Evolutionary conservation across 1,140 invertebrate genomes (phyloP).

Genomic region (Chlorops oryzae): DNA sequence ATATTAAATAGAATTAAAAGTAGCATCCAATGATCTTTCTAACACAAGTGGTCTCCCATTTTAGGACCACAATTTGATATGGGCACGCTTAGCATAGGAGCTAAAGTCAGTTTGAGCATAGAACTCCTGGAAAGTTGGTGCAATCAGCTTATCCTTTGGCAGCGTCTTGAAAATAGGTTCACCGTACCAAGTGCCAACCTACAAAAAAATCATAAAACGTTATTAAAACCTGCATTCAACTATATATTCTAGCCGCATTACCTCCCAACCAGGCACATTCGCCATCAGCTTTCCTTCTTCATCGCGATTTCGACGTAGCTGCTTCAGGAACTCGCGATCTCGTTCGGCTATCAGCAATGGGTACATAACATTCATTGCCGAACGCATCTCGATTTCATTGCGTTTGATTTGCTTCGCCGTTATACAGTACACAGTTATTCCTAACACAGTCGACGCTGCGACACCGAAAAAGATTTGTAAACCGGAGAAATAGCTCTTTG

Average conservation of each 20-base stretch:
- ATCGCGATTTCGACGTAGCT: constrained; percentile 71
- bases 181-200: constrained; percentile 78
- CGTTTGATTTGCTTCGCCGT: constrained; percentile 51
- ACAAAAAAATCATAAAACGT: constrained; percentile 11
- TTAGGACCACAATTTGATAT: constrained; percentile 54
- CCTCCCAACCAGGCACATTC: constrained; percentile 79
- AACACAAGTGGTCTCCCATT: too few relatives aligned
- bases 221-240: background rate
- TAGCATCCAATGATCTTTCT: too few relatives aligned
- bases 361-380: constrained; percentile 64
- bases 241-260: too few relatives aligned
- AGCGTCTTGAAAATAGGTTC: constrained; percentile 68
- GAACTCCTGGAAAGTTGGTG: constrained; percentile 62
- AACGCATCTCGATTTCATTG: constrained; percentile 65
- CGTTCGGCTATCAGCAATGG: constrained; percentile 74
- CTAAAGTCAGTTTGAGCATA: constrained; percentile 57
- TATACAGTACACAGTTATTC: constrained; percentile 56
- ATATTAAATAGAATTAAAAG: too few relatives aligned
- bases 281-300: constrained; percentile 81
- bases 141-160: constrained; percentile 54
- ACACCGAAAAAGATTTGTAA: constrained; percentile 55
- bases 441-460: constrained; percentile 54
- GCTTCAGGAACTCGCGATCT: constrained; percentile 75
- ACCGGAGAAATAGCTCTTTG: constrained; percentile 65
- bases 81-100: constrained; percentile 51